Evolutionary conservation across 2,888 invertebrate genomes (phyloP), one percentile per base, ranked within the genome.

Genomic region (Heteropelma amictum): DNA sequence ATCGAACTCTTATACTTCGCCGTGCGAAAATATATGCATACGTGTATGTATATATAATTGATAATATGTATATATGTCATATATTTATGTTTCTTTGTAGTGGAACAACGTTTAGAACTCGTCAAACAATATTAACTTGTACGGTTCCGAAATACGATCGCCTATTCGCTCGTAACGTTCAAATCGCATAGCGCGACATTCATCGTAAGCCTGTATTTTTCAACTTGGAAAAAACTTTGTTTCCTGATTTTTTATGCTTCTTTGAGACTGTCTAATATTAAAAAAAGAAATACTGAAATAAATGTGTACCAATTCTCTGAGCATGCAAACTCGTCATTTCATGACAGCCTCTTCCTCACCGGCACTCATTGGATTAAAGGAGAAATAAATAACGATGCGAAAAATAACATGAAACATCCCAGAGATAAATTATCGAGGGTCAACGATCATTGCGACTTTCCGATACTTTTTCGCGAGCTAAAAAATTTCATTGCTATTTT

Each of bases 271-370:
- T 88, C 86, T 85, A 86, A 87, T 84, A 83, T 83, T 84, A 78
- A 81, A 81, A 84, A 78, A 80, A 81, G 84, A 72, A 84, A 82
- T 83, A 84, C 85, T 84, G 85, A 87, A 88, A 88, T 88, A 88
- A 87, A 87, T 87, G 87, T 88, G 85, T 88, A 87, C 85, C 86
- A 86, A 87, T 87, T 67, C 87, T 86, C 86, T 85, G 86, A 86
- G 83, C 26, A 64, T 28, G 10, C 40, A 19, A n/a, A 28, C 30
- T 58, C 51, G 23, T 72, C 26, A 49, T 63, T 73, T 40, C n/a
- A 53, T 61, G 19, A 51, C n/a, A n/a, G n/a, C n/a, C n/a, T n/a
- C n/a, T n/a, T n/a, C n/a, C n/a, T n/a, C n/a, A n/a, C n/a, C n/a
- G n/a, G n/a, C n/a, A n/a, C n/a, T n/a, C n/a, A n/a, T n/a, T n/a